These are phyloP conservation scores for Zosterops japonicus DNA, from an alignment of 2,113 vertebrate species.

Conservation along the genomic window DNA sequence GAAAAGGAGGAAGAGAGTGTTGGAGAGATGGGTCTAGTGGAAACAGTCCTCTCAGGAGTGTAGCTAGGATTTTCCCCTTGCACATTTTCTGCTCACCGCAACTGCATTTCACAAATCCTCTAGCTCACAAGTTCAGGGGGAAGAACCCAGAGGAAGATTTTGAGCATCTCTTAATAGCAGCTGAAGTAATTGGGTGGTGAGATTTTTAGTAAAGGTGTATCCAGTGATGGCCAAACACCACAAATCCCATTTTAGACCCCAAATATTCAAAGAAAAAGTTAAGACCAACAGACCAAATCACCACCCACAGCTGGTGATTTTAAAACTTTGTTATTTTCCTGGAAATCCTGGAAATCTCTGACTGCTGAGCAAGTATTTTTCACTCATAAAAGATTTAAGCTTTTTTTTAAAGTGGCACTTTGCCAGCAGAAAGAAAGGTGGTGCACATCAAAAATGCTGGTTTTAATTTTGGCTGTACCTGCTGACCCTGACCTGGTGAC, in stretches of 20 bases:
- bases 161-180: background rate
- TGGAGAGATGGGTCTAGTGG: background rate
- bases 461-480: background rate
- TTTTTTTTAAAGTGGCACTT: background rate
- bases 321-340: background rate
- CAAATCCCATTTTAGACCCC: background rate
- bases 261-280: background rate
- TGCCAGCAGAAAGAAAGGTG: background rate
- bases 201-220: background rate
- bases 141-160: background rate
- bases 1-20: background rate
- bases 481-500: background rate
- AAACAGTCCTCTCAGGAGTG: background rate
- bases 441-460: background rate
- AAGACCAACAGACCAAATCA: background rate
- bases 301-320: background rate
- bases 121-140: background rate
- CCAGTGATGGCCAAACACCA: background rate
- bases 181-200: background rate
- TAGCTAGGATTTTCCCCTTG: accelerated
- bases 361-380: background rate
- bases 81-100: background rate
- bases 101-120: background rate
- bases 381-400: background rate
- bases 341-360: background rate